phyloP scores from a whole-genome alignment of 1,140 invertebrate genomes.

The Drosophila nasuta region DNA sequence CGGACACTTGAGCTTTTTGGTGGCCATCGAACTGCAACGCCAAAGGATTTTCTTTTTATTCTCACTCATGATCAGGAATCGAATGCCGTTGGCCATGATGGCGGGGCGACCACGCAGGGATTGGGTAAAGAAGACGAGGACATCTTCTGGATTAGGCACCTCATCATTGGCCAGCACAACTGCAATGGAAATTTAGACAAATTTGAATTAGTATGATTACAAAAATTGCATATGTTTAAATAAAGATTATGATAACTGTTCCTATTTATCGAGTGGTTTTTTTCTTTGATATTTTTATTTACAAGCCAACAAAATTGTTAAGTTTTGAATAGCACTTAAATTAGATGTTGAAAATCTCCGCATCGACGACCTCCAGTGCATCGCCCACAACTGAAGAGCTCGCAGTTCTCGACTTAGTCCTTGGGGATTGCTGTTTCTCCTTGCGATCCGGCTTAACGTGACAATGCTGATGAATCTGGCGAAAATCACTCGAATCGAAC shows the following conservation, averaged over 20 bases:
- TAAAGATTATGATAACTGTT: conserved; percentile 23
- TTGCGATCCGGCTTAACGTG: conserved; percentile 63
- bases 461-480: conserved; percentile 79
- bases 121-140: conserved; percentile 81
- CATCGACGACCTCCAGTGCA: conserved; percentile 11
- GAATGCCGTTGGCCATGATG: conserved; percentile 82
- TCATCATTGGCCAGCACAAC: conserved; percentile 80
- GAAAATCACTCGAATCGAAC: conserved; percentile 71
- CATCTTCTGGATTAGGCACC: conserved; percentile 79
- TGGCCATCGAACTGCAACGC: conserved; percentile 84
- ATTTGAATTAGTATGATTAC: conserved; percentile 34
- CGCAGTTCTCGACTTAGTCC: conserved; percentile 6
- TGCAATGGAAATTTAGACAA: conserved; percentile 46
- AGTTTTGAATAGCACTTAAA: conserved; percentile 53
- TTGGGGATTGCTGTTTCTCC: conserved; percentile 24
- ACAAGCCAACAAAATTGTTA: conserved; percentile 30
- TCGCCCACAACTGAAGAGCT: conserved; percentile 23
- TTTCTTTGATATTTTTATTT: conserved; percentile 57
- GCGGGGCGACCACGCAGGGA: conserved; percentile 81
- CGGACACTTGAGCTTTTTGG: conserved; percentile 83
- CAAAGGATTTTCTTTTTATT: conserved; percentile 84
- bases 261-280: not conserved
- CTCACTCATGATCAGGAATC: conserved; percentile 84
- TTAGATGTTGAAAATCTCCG: conserved; percentile 61
- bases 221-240: not conserved